Conservation (phyloP, 2,113 vertebrate species). For the Rattus norvegicus region GRCr8 NC_086033.1:85324001-85324500, state of each 20-base stretch:
- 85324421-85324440: neutral
- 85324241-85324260: neutral
- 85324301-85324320: neutral
- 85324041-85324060: conserved; percentile 63
- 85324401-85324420: neutral
- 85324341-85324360: neutral
- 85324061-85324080: conserved; percentile 53
- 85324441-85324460: neutral
- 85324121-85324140: neutral
- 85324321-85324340: neutral
- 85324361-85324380: neutral
- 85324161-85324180: neutral
- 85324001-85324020: conserved; percentile 72
- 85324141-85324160: neutral
- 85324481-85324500: neutral
- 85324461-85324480: neutral
- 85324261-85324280: neutral
- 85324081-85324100: conserved; percentile 32
- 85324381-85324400: neutral
- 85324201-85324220: neutral
- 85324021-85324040: conserved; percentile 73
- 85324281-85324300: neutral
- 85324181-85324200: neutral
- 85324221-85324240: neutral
- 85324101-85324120: neutral